Evolutionary conservation across 2,888 invertebrate species (phyloP).

Genomic region (Meandrusa payeni): DNA sequence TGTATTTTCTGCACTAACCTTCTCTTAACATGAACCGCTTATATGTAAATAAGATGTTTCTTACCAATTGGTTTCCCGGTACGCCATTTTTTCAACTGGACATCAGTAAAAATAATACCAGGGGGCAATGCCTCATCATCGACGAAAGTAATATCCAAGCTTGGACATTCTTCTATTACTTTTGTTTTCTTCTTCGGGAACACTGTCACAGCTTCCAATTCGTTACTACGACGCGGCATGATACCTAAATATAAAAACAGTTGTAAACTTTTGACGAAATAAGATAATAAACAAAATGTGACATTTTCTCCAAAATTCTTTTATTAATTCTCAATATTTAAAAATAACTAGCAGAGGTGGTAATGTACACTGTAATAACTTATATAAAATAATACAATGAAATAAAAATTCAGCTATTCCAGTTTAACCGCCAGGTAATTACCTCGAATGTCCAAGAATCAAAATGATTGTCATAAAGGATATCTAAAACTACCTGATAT

Average conservation of each 20-base stretch:
- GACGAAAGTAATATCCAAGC: conserved; percentile 61
- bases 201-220: conserved; percentile 43
- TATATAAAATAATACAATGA: too few relatives aligned
- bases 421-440: conserved; percentile 12
- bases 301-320: too few relatives aligned
- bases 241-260: conserved; percentile 23
- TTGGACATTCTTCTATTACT: conserved; percentile 44
- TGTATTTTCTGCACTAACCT: too few relatives aligned
- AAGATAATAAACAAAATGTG: not conserved
- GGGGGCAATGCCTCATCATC: conserved; percentile 77
- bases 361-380: too few relatives aligned
- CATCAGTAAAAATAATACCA: conserved; percentile 90
- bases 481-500: conserved; percentile 2
- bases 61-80: conserved; percentile 92
- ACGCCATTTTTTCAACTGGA: conserved; percentile 91
- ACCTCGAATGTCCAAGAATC: conserved; percentile 26
- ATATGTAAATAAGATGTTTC: conserved; percentile 27
- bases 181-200: conserved; percentile 62
- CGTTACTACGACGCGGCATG: conserved; percentile 64
- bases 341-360: too few relatives aligned
- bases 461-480: not conserved
- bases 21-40: too few relatives aligned
- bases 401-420: too few relatives aligned
- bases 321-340: too few relatives aligned
- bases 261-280: conserved; percentile 7